Evolutionary conservation across 2,113 vertebrate genomes (phyloP).

Genomic region (Lophotis ruficrista): DNA sequence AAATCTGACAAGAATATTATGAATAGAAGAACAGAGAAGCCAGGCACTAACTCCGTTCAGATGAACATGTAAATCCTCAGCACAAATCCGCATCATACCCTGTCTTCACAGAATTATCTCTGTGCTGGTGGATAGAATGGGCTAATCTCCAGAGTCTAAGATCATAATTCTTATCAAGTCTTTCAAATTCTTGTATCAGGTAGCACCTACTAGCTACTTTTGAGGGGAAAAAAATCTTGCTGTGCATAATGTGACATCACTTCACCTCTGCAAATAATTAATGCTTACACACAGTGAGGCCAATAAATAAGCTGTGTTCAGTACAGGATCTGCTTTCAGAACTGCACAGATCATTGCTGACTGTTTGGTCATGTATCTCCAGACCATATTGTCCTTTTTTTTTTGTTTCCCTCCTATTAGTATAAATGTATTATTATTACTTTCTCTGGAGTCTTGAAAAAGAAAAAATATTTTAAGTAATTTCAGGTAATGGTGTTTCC

Average conservation of each 20-base stretch:
- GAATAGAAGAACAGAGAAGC: background rate
- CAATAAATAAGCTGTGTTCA: constrained; percentile 34
- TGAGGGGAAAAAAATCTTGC: background rate
- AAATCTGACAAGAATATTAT: background rate
- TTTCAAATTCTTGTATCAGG: background rate
- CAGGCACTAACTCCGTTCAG: background rate
- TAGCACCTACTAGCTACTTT: background rate
- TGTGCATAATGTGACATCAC: background rate
- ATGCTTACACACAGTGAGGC: background rate
- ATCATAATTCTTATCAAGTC: background rate
- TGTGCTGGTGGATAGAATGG: background rate
- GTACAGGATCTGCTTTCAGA: constrained; percentile 34
- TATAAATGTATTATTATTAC: background rate
- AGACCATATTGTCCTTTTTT: background rate
- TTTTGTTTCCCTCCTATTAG: background rate
- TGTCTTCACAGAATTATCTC: background rate
- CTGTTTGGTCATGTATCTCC: constrained; percentile 16
- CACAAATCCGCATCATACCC: background rate
- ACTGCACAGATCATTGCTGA: background rate
- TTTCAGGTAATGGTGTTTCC: constrained; percentile 57
- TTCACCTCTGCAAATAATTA: constrained; percentile 38
- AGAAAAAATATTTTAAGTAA: constrained; percentile 28
- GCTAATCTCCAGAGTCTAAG: background rate
- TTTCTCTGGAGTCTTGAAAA: background rate
- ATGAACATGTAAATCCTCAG: background rate